Conservation (phyloP, 2,888 invertebrate genomes). For the Cosmorhoe ocellata region DNA sequence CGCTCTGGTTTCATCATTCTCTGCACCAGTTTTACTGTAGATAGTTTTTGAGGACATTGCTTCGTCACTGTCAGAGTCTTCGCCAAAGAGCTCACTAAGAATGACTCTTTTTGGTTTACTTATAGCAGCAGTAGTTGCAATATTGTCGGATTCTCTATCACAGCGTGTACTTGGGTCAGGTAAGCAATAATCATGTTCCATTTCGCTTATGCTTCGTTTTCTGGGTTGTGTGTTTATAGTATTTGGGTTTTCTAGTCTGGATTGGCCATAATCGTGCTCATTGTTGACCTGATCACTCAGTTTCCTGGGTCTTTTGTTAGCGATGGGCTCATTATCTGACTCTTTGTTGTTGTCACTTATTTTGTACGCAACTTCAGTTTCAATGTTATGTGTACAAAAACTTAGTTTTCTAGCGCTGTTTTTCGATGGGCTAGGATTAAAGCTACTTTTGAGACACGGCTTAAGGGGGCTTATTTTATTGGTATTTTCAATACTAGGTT, state of each 20-base stretch:
- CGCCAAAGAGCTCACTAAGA: constrained; percentile 8
- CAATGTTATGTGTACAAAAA: not conserved
- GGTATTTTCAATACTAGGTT: not conserved
- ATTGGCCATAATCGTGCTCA: not conserved
- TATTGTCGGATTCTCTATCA: not conserved
- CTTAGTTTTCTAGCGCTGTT: too few species aligned
- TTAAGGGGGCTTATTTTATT: too few species aligned
- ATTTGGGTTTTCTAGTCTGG: not conserved
- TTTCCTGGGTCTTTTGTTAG: not conserved
- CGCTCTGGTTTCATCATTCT: not conserved
- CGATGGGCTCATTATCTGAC: not conserved
- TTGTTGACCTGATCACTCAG: not conserved
- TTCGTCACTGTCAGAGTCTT: constrained; percentile 8
- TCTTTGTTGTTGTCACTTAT: not conserved
- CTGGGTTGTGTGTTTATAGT: not conserved
- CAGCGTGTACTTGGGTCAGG: too few species aligned
- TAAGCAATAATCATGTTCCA: too few species aligned
- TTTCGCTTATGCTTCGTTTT: too few species aligned
- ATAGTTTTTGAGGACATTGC: not conserved
- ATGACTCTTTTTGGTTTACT: not conserved
- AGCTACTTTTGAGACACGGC: not conserved
- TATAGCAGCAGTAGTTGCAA: not conserved
- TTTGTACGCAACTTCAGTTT: not conserved
- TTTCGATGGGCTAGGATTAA: not conserved
- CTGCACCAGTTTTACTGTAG: not conserved